A percentile compares a stretch with the other conserved stretches of the same genome.
phyloP scores from a whole-genome alignment of 2,888 invertebrate genomes.

The Philereme vetulata region DNA sequence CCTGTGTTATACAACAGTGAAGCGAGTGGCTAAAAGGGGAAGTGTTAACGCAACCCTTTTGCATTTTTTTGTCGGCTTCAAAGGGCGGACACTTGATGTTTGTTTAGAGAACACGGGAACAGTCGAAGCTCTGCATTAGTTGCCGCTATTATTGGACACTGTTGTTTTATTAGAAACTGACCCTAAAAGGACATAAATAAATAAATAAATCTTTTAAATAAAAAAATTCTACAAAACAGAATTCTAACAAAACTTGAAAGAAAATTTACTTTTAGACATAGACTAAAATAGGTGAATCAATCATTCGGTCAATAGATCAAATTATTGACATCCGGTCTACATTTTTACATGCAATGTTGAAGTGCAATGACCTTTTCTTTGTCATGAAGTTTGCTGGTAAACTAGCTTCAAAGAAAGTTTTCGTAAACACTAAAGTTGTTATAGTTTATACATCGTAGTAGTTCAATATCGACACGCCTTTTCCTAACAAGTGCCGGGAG shows the following conservation, averaged over 20 bases:
- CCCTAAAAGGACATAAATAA: neutral
- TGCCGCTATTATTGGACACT: neutral
- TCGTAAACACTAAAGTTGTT: slow-evolving; percentile 46
- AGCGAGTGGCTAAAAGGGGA: slow-evolving; percentile 26
- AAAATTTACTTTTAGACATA: slow-evolving; percentile 6
- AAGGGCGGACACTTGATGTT: slow-evolving; percentile 24
- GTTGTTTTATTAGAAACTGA: slow-evolving; percentile 3
- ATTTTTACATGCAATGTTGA: neutral
- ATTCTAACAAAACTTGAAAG: slow-evolving; percentile 14
- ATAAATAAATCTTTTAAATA: neutral
- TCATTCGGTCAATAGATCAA: slow-evolving; percentile 19
- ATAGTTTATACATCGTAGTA: slow-evolving; percentile 57
- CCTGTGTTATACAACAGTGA: slow-evolving; percentile 23
- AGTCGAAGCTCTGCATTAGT: neutral
- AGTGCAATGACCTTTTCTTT: slow-evolving; percentile 8
- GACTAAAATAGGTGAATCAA: slow-evolving; percentile 4
- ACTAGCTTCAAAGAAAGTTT: slow-evolving; percentile 27
- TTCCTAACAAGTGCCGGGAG: slow-evolving; percentile 83
- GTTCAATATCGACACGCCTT: slow-evolving; percentile 81
- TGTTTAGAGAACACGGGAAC: slow-evolving; percentile 11
- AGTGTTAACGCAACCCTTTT: slow-evolving; percentile 34
- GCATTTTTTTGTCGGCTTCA: slow-evolving; percentile 21
- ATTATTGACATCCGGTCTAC: slow-evolving; percentile 25
- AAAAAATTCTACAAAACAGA: slow-evolving; percentile 3
- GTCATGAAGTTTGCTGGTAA: slow-evolving; percentile 15